Base-by-base conservation (phyloP, 1,140 invertebrate genomes). In the Habropoda laboriosa region DNA sequence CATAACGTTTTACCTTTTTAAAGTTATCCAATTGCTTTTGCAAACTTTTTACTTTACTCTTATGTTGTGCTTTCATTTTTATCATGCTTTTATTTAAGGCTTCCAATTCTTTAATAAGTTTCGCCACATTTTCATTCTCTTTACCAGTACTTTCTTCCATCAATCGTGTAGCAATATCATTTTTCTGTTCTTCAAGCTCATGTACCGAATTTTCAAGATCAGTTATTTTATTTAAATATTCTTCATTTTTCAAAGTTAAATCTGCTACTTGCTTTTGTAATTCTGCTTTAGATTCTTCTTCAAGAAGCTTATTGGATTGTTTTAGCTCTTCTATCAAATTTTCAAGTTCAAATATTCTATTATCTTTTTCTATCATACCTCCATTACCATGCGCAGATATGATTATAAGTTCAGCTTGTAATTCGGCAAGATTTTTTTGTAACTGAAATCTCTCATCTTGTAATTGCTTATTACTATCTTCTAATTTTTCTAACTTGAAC, bases 21-120 rank as follows among this genome's bases (percentile, higher is more conserved):
- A 97, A 95, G 86, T 95, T 94, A 79, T 97, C 95, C 72, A 98
- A 92, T 89, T 97, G 96, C 85, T 97, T 97, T 85, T 97, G 96
- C 86, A 98, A 93, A 91, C 95, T 95, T 91, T 97, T 98, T 24
- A 97, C 91, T 94, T 97, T 97, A 45, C 94, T 94, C 88, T 96
- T 96, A 85, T 96, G 95, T 86, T 96, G 95, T 7, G 96, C 96
- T 90, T 97, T 97, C 35, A 97, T 93, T 93, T 97, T 98, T 49
- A 98, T 95, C 94, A 96, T 96, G 88, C 95, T 95, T 90, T 96
- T 97, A 90, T 97, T 97, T 8, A 95, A 94, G 74, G 96, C 95
- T 71, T 97, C 96, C 70, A 97, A 91, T 89, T 96, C 95, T 83
- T 95, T 94, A 76, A 95, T 95, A 2, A 97, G 91, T 86, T 94